A percentile compares a stretch with the other conserved stretches of the same genome.
phyloP scores from a whole-genome alignment of 2,113 vertebrate species.

The Urocynchramus pylzowi region DNA sequence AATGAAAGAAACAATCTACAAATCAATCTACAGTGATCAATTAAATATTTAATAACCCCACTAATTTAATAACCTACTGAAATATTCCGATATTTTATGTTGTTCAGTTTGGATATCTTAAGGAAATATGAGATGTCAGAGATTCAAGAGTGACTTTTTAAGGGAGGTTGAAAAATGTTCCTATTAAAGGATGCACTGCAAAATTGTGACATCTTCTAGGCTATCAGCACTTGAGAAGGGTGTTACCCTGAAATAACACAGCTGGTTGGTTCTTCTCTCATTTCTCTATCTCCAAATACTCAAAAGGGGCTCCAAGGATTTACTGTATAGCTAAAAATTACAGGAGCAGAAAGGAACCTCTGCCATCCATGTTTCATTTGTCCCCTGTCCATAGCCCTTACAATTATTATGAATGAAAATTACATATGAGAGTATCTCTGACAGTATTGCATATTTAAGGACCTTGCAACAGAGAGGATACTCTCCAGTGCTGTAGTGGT shows the following conservation, averaged over 20 bases:
- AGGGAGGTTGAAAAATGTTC: not conserved
- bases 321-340: not conserved
- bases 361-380: not conserved
- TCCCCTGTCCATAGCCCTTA: not conserved
- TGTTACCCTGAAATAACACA: not conserved
- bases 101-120: not conserved
- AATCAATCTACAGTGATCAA: not conserved
- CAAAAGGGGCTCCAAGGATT: not conserved
- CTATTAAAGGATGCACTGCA: not conserved
- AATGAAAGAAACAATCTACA: not conserved
- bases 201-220: accelerated
- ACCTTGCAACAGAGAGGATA: not conserved
- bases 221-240: not conserved
- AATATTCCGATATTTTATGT: not conserved
- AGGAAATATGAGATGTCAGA: not conserved
- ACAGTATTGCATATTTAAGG: not conserved
- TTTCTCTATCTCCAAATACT: not conserved
- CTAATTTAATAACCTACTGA: not conserved
- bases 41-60: not conserved
- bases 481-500: not conserved
- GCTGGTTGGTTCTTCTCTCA: not conserved
- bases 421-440: not conserved
- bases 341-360: not conserved
- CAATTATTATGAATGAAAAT: not conserved
- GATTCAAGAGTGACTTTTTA: not conserved